phyloP scores from a whole-genome alignment of 2,113 vertebrate species.

The Gnathonemus longibarbis region DNA sequence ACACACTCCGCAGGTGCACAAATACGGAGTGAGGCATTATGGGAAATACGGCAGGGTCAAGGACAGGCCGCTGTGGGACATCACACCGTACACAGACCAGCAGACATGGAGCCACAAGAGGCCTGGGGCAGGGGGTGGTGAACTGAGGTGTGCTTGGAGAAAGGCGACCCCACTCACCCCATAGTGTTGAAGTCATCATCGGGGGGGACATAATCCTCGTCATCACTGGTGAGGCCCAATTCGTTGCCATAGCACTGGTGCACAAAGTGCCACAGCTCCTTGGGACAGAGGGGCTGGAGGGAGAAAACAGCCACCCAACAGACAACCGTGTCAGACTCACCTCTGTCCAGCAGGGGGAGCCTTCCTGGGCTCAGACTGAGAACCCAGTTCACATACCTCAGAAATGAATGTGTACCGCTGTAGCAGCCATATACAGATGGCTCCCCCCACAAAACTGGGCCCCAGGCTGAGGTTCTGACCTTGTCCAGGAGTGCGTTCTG shows the following conservation, averaged over 20 bases:
- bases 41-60: background rate
- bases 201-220: conserved; percentile 94
- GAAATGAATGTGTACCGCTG: background rate
- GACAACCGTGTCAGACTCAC: background rate
- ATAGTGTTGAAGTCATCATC: conserved; percentile 98
- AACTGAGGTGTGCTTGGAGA: background rate
- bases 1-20: background rate
- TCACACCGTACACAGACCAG: background rate
- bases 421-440: background rate
- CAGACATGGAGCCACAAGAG: background rate
- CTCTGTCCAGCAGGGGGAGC: background rate
- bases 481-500: conserved; percentile 97
- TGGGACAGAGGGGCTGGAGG: conserved; percentile 85
- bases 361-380: background rate
- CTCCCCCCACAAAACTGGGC: background rate
- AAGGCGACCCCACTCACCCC: conserved; percentile 70
- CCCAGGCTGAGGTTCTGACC: conserved; percentile 49
- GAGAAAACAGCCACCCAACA: background rate
- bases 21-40: background rate
- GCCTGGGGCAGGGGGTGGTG: background rate
- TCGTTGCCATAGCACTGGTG: conserved; percentile 97
- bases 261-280: conserved; percentile 99
- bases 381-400: background rate
- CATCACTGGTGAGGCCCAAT: conserved; percentile 90
- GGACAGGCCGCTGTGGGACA: background rate